Evolutionary conservation across 2,888 invertebrate species (phyloP).

Genomic region (Neria commutata): DNA sequence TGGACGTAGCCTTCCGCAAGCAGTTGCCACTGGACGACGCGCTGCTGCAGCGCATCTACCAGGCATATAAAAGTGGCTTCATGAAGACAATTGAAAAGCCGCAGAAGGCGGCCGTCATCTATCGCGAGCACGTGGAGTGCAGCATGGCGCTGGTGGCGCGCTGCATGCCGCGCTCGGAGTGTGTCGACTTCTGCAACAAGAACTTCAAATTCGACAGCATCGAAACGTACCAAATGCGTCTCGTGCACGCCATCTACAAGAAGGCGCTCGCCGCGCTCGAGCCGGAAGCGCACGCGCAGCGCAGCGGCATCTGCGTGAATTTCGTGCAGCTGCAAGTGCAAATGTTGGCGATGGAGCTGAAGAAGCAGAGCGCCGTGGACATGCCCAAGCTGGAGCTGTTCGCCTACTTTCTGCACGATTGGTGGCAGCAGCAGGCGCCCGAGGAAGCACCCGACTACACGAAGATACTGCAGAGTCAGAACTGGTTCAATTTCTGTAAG

Average conservation of each 20-base stretch:
- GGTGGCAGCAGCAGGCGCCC: constrained; percentile 32
- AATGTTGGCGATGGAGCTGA: constrained; percentile 59
- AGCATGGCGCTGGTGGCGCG: constrained; percentile 67
- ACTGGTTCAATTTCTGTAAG: constrained; percentile 69
- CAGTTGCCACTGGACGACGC: constrained; percentile 55
- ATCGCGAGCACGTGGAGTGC: constrained; percentile 67
- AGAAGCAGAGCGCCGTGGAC: constrained; percentile 63
- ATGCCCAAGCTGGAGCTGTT: constrained; percentile 59
- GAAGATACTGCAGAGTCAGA: constrained; percentile 60
- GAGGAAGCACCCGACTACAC: constrained; percentile 36
- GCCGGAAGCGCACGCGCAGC: constrained; percentile 44
- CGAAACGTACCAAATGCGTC: constrained; percentile 67
- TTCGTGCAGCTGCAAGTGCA: constrained; percentile 65
- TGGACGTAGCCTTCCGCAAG: constrained; percentile 62
- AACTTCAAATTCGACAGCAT: constrained; percentile 69
- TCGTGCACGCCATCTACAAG: constrained; percentile 66
- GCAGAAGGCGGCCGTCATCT: constrained; percentile 72
- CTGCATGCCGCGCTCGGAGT: constrained; percentile 67
- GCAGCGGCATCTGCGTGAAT: constrained; percentile 64
- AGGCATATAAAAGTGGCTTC: constrained; percentile 69
- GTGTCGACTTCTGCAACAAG: constrained; percentile 66
- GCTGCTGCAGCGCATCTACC: constrained; percentile 65
- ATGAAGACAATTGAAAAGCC: constrained; percentile 71
- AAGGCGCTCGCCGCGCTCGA: constrained; percentile 62
- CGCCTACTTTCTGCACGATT: constrained; percentile 57